Evolutionary conservation across 2,113 vertebrate species (phyloP), one percentile per base, ranked within the genome.

Genomic region (Neomonachus schauinslandi): DNA sequence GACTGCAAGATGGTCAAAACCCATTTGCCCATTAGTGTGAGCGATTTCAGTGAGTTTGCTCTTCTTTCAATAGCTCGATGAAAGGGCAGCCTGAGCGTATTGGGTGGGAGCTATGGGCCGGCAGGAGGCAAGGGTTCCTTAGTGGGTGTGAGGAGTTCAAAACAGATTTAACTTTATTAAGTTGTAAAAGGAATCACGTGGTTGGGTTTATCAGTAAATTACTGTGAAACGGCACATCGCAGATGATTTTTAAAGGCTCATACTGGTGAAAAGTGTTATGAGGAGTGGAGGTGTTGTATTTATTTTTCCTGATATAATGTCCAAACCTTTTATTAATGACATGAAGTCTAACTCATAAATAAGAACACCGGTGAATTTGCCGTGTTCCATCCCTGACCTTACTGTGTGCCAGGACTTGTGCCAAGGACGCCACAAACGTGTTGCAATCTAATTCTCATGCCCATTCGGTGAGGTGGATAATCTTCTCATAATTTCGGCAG

Each of bases 1-100:
- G 33, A 71, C 12, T 15, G 6, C 36, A 81, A 92, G 77, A 89
- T 93, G 84, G 84, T 93, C 65, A 84, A 94, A 96, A 89, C 39
- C 65, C 65, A 72, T 65, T 94, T 42, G 79, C 21, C 42, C 53
- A 31, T 82, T 55, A 80, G 65, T 39, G 33, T 28, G 72, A 88
- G 69, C 72, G 59, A 42, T 93, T 77, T 85, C 84, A 53, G 3
- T 57, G 94, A 92, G 63, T 80, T 89, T 82, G 80, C 18, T 89
- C 15, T 93, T 94, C 59, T 89, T 89, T 91, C 51, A 91, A 19
- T 36, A 83, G 74, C 74, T 74, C 42, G 67, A 1, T 59, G 83
- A 83, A 67, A 95, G 51, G 61, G 33, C 55, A 71, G 61, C 59
- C 61, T 31, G 74, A 28, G 46, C 57, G 22, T 86, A 90, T 7